Base-by-base conservation (phyloP, 2,113 vertebrate genomes). In the Anarhynchus alexandrinus region DNA sequence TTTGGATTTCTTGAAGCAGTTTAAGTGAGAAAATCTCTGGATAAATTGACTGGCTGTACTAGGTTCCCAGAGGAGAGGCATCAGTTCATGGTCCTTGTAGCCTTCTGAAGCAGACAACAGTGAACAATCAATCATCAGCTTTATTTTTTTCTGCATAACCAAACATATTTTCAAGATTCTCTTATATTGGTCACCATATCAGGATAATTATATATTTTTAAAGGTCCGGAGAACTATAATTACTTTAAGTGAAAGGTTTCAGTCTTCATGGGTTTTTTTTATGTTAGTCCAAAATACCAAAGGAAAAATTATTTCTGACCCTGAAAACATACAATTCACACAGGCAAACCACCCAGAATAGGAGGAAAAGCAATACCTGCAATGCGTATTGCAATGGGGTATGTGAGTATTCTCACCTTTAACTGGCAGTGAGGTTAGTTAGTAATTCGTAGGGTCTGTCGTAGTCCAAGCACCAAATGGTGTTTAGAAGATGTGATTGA, bases 1-100 rank as follows among this genome's bases (percentile, higher is more conserved):
- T 76, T 96, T 94, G 45, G 13, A 82, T 87, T 81, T 66, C 51
- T 87, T 84, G 55, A 89, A 77, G 69, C 38, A 86, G 29, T 81
- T 67, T 23, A 78, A 78, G 34, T 57, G 45, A 84, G 86, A 86
- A 82, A 82, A 80, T 58, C 15, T 85, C 19, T 61, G 34, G 40
- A 42, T 82, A 85, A 86, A 90, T 32, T 82, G 42, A 26, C 49
- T 67, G 30, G 10, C 20, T 85, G 4, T 89, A 13, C 36, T 29
- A 69, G 34, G 27, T 71, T 86, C 30, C 34, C 61, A 43, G 34
- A 45, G 45, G 43, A 72, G 23, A 34, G 17, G 51, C 42, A 11
- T 47, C 23, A 58, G 22, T 36, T 83, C 25, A 27, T 30, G 12
- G 32, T 86, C 25, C 54, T 81, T 54, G 29, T 45, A 90, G 27